A percentile compares a stretch with the other conserved stretches of the same genome.
Conservation (phyloP, 2,797 vertebrate genomes). For the Artibeus jamaicensis region DNA sequence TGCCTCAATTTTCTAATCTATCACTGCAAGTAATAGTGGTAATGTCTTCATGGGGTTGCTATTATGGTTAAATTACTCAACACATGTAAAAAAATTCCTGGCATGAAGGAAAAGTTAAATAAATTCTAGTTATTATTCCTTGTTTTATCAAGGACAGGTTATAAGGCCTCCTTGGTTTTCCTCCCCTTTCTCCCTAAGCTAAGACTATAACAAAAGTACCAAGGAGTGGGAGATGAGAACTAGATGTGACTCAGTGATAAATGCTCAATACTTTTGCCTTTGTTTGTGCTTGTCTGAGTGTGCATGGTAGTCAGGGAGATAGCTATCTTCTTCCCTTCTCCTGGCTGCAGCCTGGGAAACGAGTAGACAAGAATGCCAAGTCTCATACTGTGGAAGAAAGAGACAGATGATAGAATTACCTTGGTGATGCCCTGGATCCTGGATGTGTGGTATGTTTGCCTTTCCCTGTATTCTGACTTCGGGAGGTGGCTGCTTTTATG, state of each 20-base stretch:
- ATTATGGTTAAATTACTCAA: neutral
- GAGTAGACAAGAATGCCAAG: neutral
- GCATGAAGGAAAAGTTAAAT: neutral
- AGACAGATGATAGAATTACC: slow-evolving; percentile 18
- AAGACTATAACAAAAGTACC: neutral
- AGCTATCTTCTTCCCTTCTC: neutral
- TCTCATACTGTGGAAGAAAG: neutral
- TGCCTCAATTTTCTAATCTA: neutral
- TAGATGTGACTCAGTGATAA: neutral
- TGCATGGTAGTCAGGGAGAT: neutral
- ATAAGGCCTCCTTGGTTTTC: neutral
- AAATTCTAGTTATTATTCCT: neutral
- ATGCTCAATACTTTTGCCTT: neutral
- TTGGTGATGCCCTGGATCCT: neutral
- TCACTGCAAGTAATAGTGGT: neutral
- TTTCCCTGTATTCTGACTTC: slow-evolving; percentile 30
- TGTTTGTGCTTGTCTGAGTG: neutral
- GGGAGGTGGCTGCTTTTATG: neutral
- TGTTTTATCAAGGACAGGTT: neutral
- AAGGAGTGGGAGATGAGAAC: neutral
- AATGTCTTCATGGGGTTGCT: neutral
- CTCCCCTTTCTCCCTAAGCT: neutral
- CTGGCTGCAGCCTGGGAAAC: slow-evolving; percentile 10
- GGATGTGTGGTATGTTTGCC: slow-evolving; percentile 5
- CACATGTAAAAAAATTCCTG: neutral